Base-by-base conservation (phyloP, 2,113 vertebrate species). In the Cebidichthys violaceus region DNA sequence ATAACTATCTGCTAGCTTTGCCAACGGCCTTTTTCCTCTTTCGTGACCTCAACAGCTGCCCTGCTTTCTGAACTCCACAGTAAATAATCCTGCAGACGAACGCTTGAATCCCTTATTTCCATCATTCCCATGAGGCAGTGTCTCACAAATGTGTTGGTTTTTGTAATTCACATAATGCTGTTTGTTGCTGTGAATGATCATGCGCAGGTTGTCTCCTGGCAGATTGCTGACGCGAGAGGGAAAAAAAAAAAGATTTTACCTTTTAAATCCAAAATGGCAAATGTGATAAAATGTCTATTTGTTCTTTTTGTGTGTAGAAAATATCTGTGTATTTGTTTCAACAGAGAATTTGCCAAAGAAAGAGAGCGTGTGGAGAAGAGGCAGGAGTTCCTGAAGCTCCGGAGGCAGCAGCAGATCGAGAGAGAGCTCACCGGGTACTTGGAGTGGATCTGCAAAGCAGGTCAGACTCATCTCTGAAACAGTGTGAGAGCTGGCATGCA, bases 281-380 rank as follows among this genome's bases (percentile, higher is more conserved):
- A 35, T 33, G 52, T 52, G 15, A 35, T 47, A 9, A 60, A 62
- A 80, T 11, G 14, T 79, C 5, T 20, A 18, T 62, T 18, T 59
- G 7, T 39, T 77, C 17, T 59, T 17, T 31, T 35, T 69, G 15
- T 70, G 60, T 54, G 37, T 68, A 29, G 22, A 61, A 33, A n/a
- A 68, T 22, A 0, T 39, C 10, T 43, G 1, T 52, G 6, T 59
- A 6, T 84, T 1, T 55, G 41, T 66, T 27, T 67, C 5, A n/a
- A 75, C 88, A 96, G 95, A 76, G 95, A 96, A 75, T 96, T 96
- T 91, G 98, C 98, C 77, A 99, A 99, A 91, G 98, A 99, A 79
- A 92, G 98, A 0, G 98, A 99, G 92, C 91, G 98, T 52, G 98
- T 99, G 33, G 98, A 99, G 92, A 99, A 99, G 87, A 96, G 98